Evolutionary conservation across 2,888 invertebrate species (phyloP), one percentile per base, ranked within the genome.

Genomic region (Drosophila maculinotata): DNA sequence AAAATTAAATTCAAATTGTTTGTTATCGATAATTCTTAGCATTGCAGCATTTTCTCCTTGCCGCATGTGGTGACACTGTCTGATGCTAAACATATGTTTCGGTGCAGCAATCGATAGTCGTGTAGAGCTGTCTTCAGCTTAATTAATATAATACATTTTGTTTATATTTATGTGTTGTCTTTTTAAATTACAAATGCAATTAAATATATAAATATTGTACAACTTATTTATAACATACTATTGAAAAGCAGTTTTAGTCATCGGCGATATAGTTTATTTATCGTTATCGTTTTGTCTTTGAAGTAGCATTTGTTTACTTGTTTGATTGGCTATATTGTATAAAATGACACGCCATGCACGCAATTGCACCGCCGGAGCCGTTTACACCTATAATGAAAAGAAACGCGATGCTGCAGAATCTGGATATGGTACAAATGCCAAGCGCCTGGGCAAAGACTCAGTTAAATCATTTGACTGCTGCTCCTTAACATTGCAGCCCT

Each of bases 361-460:
- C 91, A 99, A 99, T 92, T 98, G 98, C 89, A 99, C 99, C 1
- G 99, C 99, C 1, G 98, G 98, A 57, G 97, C 99, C 7, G 99
- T 99, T 8, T 99, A 99, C 90, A 98, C 99, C 0, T 99, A 99
- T 87, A 97, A 98, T 86, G 99, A 99, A 90, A 97, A 98, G 92
- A 96, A 98, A 91, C 98, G 98, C 90, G 99, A 99, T 90, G 97
- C 98, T 1, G 94, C 96, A 36, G 95, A 96, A 7, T 98, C 98
- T 10, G 99, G 99, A 6, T 99, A 98, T 91, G 99, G 97, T 0
- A 80, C 80, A 6, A 80, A 80, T 90, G 94, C 93, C 44, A 95
- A 95, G 90, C 93, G 99, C 86, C 94, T 99, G 47, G 98, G 98
- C 3, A 99, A 92, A 63, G 92, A 92, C 69, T 92, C 92, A 0